Base-by-base conservation (phyloP, 2,888 invertebrate species). In the Thereva unica region DNA sequence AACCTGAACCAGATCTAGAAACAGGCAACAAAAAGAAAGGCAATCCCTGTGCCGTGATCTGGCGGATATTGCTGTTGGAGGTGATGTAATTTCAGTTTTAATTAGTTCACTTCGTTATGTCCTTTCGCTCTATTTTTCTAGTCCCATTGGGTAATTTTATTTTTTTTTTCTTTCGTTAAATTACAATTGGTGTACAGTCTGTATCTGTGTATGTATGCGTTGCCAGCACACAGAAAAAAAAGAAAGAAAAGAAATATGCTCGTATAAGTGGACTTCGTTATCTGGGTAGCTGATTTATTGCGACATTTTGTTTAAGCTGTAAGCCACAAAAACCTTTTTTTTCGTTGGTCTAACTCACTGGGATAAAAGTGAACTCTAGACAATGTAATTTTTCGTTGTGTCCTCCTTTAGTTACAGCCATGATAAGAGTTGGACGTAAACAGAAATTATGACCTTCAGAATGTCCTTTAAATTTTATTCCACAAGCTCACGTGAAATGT, bases 81-180 rank as follows among this genome's bases (percentile, higher is more conserved):
- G 65, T 68, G 68, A 68, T 68, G 64, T 68, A 68, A 68, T 68
- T 68, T 66, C 65, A 66, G 55, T 68, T 68, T 68, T 68, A 68
- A 68, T 68, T 68, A 68, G 68, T 68, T 55, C 53, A 10, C 44
- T 45, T 38, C 34, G 37, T 40, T 34, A n/a, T 61, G 40, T 23
- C 23, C 23, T 23, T 23, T 23, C 23, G 23, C 23, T 23, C 23
- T 23, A 23, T 23, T 23, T 23, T 23, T 23, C 23, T 23, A 23
- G 23, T 23, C 23, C 23, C 23, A 23, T 23, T 23, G 23, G 23
- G 23, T 23, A 23, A 2, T 23, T 23, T 23, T 2, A 2, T 23
- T 23, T 23, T 23, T 23, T 23, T 2, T 23, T 23, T 23, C 2
- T 23, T 23, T 2, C 23, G 23, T 23, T 23, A 23, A 23, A 23